Base-by-base conservation (phyloP, 2,113 vertebrate genomes). In the Sisor rabdophorus region DNA sequence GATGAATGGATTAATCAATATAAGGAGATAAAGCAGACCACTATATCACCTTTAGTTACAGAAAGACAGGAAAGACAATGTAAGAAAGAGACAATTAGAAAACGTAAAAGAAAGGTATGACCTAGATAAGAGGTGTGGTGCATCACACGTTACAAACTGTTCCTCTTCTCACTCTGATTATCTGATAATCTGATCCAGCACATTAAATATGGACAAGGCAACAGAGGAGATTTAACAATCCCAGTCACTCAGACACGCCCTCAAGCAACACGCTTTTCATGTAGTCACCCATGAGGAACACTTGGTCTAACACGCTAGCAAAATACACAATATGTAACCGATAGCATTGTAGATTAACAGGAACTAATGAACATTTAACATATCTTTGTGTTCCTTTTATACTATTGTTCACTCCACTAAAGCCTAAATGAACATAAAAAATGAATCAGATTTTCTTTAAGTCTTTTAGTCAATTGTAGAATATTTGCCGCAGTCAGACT, bases 201-300 rank as follows among this genome's bases (percentile, higher is more conserved):
- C 67, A 79, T 81, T 75, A 82, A 78, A 79, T 67, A 79, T 82
- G 58, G n/a, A 79, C 59, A 58, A 68, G 63, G 64, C 28, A 72
- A 73, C 61, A 73, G 73, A 54, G 77, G 73, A 79, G 68, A 82
- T 79, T 82, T 71, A 76, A 67, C 73, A 79, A 73, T 82, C 40
- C 30, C 69, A 69, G 71, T 73, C 70, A 65, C 56, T 53, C 73
- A 82, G 73, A 75, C 80, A 67, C 77, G 22, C 59, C 40, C 58
- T 78, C 54, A 70, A 48, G 44, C 76, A 63, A 58, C 68, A 19
- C 16, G 5, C 40, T 52, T 54, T 70, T 77, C 32, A 70, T 17
- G 22, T 70, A 28, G 5, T 44, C 13, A 44, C 65, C 20, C 65
- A 52, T 50, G 64, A 59, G 65, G 63, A 70, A 60, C 65, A 52